Conservation (phyloP, 2,113 vertebrate species). For the Scytalopus superciliaris region DNA sequence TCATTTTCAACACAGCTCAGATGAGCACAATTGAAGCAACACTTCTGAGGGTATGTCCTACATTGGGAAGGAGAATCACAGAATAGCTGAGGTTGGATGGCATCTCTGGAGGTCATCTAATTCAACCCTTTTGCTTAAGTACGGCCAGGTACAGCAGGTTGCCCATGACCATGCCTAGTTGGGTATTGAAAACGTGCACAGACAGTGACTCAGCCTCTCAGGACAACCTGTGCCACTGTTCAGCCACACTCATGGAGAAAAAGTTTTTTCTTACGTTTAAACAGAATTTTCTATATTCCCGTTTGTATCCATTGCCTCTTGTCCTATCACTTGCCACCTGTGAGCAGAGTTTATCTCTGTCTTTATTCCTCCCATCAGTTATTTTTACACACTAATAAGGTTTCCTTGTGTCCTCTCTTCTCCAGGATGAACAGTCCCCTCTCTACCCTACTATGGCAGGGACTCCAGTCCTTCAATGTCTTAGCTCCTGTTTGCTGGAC, state of each 20-base stretch:
- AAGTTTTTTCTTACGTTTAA: neutral
- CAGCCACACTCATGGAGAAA: neutral
- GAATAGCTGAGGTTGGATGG: neutral
- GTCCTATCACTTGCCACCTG: neutral
- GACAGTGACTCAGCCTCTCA: fast-evolving
- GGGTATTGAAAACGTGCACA: neutral
- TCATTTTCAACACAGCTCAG: neutral
- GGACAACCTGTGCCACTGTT: neutral
- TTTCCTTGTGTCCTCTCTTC: neutral
- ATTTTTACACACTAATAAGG: neutral
- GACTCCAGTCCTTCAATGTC: neutral
- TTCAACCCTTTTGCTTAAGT: neutral
- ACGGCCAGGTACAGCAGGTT: neutral
- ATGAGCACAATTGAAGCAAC: neutral
- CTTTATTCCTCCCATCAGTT: neutral
- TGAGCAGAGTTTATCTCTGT: neutral
- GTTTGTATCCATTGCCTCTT: neutral
- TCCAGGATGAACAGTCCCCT: neutral
- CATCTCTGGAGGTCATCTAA: neutral
- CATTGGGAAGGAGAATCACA: neutral
- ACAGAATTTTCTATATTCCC: neutral
- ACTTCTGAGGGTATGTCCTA: neutral
- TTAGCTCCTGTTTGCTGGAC: neutral
- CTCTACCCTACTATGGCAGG: neutral
- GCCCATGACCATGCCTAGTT: neutral